These are phyloP conservation scores for Lagopus leucura DNA, from an alignment of 2,113 vertebrate species.

Conservation along the genomic window DNA sequence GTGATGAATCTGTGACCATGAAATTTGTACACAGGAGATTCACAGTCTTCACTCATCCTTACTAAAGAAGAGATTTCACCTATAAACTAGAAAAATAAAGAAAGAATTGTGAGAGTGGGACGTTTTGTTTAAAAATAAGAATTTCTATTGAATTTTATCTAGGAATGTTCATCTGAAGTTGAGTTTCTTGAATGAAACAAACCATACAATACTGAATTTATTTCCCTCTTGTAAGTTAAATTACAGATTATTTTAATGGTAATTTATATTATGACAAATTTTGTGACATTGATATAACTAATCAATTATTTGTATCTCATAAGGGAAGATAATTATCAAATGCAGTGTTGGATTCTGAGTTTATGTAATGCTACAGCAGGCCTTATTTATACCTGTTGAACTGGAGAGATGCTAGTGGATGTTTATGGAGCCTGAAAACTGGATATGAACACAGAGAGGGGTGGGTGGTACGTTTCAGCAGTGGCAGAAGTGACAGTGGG, in stretches of 20 bases:
- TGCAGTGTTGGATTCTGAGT: background rate
- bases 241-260: background rate
- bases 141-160: background rate
- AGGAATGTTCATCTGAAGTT: background rate
- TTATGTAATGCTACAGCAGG: background rate
- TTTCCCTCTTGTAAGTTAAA: background rate
- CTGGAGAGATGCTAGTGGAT: background rate
- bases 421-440: too few relatives aligned
- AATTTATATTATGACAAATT: background rate
- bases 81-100: background rate
- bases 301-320: background rate
- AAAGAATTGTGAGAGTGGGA: background rate
- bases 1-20: background rate
- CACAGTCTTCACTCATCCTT: background rate
- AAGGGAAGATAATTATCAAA: background rate
- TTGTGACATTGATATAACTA: background rate
- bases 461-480: too few relatives aligned
- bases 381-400: background rate
- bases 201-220: background rate
- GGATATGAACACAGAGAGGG: too few relatives aligned
- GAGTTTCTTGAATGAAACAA: background rate
- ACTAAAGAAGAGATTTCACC: background rate
- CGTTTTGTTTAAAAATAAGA: background rate
- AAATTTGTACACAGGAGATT: background rate
- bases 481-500: too few relatives aligned